A percentile compares a stretch with the other conserved stretches of the same genome.
Conservation (phyloP, 2,888 invertebrate genomes). For the Dermolepida albohirtum region DNA sequence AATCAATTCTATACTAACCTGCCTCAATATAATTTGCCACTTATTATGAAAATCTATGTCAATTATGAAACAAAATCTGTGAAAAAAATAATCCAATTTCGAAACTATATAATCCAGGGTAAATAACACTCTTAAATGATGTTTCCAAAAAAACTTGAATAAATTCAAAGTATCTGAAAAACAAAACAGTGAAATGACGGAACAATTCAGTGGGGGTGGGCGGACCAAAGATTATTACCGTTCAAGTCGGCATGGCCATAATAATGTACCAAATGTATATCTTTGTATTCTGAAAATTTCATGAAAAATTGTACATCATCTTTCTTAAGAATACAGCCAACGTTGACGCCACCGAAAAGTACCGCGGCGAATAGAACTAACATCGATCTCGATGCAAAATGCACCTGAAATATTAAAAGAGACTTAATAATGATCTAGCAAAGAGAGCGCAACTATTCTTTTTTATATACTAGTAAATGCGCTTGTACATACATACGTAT, state of each 20-base stretch:
- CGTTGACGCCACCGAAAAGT: too few species aligned
- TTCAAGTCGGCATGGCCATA: slow-evolving; percentile 17
- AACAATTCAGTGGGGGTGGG: neutral
- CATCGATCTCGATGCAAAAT: too few species aligned
- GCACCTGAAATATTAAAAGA: too few species aligned
- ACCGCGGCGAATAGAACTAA: too few species aligned
- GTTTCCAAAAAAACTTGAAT: slow-evolving; percentile 4
- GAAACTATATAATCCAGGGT: neutral
- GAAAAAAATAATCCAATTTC: slow-evolving; percentile 26
- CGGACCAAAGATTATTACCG: slow-evolving; percentile 11
- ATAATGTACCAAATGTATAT: slow-evolving; percentile 22
- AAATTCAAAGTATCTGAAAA: slow-evolving; percentile 18
- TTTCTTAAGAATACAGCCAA: neutral
- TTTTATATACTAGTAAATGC: too few species aligned
- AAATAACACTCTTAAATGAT: slow-evolving; percentile 22
- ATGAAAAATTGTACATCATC: slow-evolving; percentile 18
- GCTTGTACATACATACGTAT: too few species aligned
- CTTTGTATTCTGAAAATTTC: slow-evolving; percentile 26
- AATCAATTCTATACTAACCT: slow-evolving; percentile 1
- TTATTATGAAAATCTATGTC: slow-evolving; percentile 18
- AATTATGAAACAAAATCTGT: slow-evolving; percentile 36
- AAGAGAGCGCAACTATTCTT: too few species aligned
- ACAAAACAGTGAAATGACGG: neutral
- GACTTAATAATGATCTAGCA: too few species aligned
- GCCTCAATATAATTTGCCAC: slow-evolving; percentile 31